Conservation (phyloP, 1,140 invertebrate species). For the Aleiodes sp. region DNA sequence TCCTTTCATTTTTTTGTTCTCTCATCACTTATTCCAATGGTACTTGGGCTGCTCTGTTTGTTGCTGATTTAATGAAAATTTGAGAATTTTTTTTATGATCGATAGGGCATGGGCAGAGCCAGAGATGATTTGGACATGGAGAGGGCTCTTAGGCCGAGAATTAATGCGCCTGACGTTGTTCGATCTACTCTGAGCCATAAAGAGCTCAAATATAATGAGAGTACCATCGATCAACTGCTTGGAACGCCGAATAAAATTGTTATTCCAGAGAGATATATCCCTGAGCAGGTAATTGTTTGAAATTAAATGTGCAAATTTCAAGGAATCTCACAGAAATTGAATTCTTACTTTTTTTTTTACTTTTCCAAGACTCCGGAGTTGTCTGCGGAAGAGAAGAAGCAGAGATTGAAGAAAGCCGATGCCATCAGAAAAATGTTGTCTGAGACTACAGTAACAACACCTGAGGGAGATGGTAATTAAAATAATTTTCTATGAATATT, state of each 20-base stretch:
- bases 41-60: neutral
- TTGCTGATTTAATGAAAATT: neutral
- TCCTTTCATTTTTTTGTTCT: neutral
- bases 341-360: neutral
- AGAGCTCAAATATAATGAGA: slow-evolving; percentile 75
- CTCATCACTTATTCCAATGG: slow-evolving; percentile 22
- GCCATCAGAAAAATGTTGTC: slow-evolving; percentile 91
- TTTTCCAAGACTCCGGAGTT: slow-evolving; percentile 75
- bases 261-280: slow-evolving; percentile 91
- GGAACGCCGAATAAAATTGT: slow-evolving; percentile 89
- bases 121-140: slow-evolving; percentile 89
- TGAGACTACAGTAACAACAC: slow-evolving; percentile 68
- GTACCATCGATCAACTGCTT: slow-evolving; percentile 84
- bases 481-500: slow-evolving; percentile 5
- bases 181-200: slow-evolving; percentile 77
- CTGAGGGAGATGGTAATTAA: slow-evolving; percentile 50
- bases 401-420: slow-evolving; percentile 86
- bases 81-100: slow-evolving; percentile 27
- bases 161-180: slow-evolving; percentile 85
- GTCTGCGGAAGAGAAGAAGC: slow-evolving; percentile 82
- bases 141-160: slow-evolving; percentile 74
- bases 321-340: neutral
- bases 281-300: slow-evolving; percentile 74
- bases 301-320: neutral
- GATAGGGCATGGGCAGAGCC: slow-evolving; percentile 71